These are phyloP conservation scores for Mobula hypostoma DNA, from an alignment of 2,113 vertebrate species.

Conservation along the genomic window DNA sequence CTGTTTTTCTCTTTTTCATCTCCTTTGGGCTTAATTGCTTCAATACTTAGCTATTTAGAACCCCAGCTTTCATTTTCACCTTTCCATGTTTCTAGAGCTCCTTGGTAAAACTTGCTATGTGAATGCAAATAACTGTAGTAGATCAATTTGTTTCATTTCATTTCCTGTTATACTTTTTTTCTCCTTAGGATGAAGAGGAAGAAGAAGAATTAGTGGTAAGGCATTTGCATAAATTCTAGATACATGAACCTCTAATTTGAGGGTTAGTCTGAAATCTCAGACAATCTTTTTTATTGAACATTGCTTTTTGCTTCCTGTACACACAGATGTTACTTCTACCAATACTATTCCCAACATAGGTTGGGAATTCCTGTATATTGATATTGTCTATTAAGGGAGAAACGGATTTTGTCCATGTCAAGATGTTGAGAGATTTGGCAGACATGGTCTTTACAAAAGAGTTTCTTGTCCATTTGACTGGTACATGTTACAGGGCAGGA, in stretches of 20 bases:
- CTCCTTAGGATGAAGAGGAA: conserved; percentile 52
- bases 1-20: not conserved
- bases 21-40: not conserved
- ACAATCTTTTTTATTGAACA: not conserved
- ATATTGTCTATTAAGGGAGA: not conserved
- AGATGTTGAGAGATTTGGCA: not conserved
- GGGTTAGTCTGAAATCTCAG: not conserved
- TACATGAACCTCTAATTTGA: not conserved
- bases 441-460: not conserved
- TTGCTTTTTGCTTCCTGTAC: not conserved
- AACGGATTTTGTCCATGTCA: not conserved
- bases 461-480: not conserved
- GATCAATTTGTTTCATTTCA: not conserved
- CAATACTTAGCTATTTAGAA: not conserved
- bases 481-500: not conserved
- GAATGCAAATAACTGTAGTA: not conserved
- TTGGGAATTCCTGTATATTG: not conserved
- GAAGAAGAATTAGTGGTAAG: conserved; percentile 59
- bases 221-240: not conserved
- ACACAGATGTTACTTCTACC: not conserved
- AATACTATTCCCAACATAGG: not conserved
- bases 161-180: not conserved
- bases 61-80: not conserved
- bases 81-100: not conserved
- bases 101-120: not conserved